Evolutionary conservation across 2,113 vertebrate species (phyloP), one percentile per base, ranked within the genome.

Genomic region (Onychorhynchus coronatus): DNA sequence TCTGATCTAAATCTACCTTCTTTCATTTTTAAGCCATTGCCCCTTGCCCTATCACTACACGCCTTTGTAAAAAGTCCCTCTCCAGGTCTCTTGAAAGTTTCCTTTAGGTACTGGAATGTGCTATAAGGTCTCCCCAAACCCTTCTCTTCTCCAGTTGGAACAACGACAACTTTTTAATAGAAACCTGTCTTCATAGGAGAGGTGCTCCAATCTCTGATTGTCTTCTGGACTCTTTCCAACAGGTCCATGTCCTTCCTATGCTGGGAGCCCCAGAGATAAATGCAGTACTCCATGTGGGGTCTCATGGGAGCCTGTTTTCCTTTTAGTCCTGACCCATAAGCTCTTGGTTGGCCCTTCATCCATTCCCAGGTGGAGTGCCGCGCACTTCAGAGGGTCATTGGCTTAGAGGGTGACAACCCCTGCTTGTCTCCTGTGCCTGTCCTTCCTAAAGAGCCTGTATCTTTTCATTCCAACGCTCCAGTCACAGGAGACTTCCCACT

Each of bases 331-430:
- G 37, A 33, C 19, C 42, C 52, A 74, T 39, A 14, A 74, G 21
- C 31, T 67, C 28, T 33, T 0, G 0, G 7, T 1, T 56, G 21
- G 14, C 21, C 21, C 13, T n/a, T 31, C 31, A 19, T 9, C 50
- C 27, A 7, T 5, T 6, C 13, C 66, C 42, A 35, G 16, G 8
- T 41, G n/a, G 30, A 30, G 30, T 11, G 12, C 17, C 11, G 25
- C 18, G 30, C 11, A 6, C 35, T 42, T 9, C 67, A 42, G 42
- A 42, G 67, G 11, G 20, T 14, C 19, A 5, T 4, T 46, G 47
- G 5, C 16, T 35, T 8, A 41, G 35, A 25, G 42, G 6, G 2
- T 33, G 44, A 19, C 59, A 73, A 22, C 14, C 11, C 5, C 10
- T 67, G 33, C 22, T 52, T 0, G 0, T 35, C 28, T 16, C 24